Evolutionary conservation across 2,113 vertebrate species (phyloP).

Genomic region (Protobothrops mucrosquamatus): DNA sequence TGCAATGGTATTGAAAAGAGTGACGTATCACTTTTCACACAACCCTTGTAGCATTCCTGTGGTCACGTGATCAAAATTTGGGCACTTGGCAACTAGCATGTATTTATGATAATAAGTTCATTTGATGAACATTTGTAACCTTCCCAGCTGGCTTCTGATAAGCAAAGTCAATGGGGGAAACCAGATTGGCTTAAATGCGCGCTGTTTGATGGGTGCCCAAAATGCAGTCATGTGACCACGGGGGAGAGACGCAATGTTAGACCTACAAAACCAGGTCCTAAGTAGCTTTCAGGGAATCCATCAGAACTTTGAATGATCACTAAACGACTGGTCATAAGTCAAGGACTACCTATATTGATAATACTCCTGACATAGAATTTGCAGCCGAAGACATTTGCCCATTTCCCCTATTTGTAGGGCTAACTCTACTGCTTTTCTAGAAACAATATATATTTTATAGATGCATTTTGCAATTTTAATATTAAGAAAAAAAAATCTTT

Average conservation of each 20-base stretch:
- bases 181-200: no score
- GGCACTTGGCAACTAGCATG: no score
- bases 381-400: not conserved
- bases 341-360: not conserved
- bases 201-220: not conserved
- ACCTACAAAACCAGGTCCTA: not conserved
- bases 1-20: not conserved
- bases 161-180: not conserved
- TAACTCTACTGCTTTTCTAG: not conserved
- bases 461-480: constrained; percentile 19
- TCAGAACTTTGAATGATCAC: not conserved
- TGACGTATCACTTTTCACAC: not conserved
- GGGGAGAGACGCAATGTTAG: not conserved
- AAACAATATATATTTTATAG: constrained; percentile 37
- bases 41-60: not conserved
- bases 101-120: no score
- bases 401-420: not conserved
- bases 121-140: not conserved
- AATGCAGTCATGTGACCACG: not conserved
- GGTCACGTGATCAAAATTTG: no score
- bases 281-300: not conserved
- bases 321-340: not conserved
- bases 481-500: constrained; percentile 27
- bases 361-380: not conserved
- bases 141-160: not conserved